phyloP scores from a whole-genome alignment of 2,888 invertebrate genomes.

The Helicoverpa assulta region DNA sequence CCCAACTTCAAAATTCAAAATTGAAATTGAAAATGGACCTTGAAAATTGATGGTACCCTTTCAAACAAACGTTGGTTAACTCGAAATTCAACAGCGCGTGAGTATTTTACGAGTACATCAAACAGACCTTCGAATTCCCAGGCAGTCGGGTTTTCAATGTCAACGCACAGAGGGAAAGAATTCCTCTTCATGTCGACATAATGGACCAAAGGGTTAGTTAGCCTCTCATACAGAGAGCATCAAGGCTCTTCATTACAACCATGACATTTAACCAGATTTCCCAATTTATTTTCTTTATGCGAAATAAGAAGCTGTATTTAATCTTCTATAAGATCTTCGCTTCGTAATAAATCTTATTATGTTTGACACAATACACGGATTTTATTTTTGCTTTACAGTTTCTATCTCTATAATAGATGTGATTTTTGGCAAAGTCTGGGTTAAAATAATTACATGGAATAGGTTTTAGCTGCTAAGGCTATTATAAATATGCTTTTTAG shows the following conservation, averaged over 20 bases:
- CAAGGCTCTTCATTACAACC: constrained; percentile 33
- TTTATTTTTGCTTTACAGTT: not conserved
- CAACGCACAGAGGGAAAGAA: constrained; percentile 46
- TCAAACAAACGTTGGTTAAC: constrained; percentile 16
- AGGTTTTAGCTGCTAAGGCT: not conserved
- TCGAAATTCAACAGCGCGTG: constrained; percentile 28
- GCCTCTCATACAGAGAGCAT: constrained; percentile 20
- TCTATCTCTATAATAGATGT: constrained; percentile 1
- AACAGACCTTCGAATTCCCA: constrained; percentile 35
- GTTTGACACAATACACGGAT: not conserved
- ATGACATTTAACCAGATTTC: constrained; percentile 24
- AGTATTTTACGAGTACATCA: constrained; percentile 52
- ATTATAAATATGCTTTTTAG: not conserved
- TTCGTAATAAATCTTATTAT: constrained; percentile 5
- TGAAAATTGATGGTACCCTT: constrained; percentile 10
- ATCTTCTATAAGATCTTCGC: constrained; percentile 23
- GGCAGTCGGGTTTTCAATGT: constrained; percentile 51
- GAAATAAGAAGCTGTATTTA: constrained; percentile 13
- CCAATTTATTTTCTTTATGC: constrained; percentile 29
- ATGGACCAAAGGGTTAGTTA: constrained; percentile 56
- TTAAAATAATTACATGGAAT: not conserved
- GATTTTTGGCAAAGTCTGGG: not conserved
- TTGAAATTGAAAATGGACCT: too few relatives aligned
- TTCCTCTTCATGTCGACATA: constrained; percentile 48
- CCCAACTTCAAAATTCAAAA: constrained; percentile 15